Conservation (phyloP, 1,140 invertebrate species). For the Papilio aristodemus region DNA sequence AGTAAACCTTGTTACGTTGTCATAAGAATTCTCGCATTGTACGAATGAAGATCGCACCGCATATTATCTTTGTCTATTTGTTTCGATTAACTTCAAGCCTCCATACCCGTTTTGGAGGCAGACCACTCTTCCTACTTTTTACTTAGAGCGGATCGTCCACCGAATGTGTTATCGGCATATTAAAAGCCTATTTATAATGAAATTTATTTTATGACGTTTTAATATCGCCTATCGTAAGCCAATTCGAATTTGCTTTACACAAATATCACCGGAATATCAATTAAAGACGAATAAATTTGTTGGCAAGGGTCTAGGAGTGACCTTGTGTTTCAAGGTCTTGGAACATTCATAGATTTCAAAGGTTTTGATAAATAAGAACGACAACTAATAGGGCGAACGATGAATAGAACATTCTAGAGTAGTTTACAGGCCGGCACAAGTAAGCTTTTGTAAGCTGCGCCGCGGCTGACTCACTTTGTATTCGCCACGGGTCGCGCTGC, state of each 20-base stretch:
- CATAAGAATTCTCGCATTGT: constrained; percentile 38
- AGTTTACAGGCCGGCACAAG: constrained; percentile 42
- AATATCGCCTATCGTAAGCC: constrained; percentile 24
- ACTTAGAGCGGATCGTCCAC: constrained; percentile 40
- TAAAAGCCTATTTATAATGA: constrained; percentile 48
- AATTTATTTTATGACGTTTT: constrained; percentile 38
- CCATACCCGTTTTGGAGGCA: constrained; percentile 54
- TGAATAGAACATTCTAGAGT: constrained; percentile 50
- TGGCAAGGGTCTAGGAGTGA: constrained; percentile 13
- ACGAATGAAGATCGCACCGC: constrained; percentile 44
- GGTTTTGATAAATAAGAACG: not conserved
- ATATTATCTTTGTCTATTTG: constrained; percentile 51
- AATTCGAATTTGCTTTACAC: not conserved
- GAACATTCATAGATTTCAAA: constrained; percentile 16
- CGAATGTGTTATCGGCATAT: constrained; percentile 44
- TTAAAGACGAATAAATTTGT: constrained; percentile 24
- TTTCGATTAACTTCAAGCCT: constrained; percentile 44
- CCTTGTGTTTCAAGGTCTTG: not conserved
- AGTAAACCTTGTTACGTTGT: constrained; percentile 31
- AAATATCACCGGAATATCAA: not conserved
- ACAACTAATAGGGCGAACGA: constrained; percentile 4
- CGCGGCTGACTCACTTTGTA: constrained; percentile 61
- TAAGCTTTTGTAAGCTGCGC: constrained; percentile 26
- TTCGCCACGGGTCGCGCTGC: constrained; percentile 59
- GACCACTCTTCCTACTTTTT: constrained; percentile 45